Base-by-base conservation (phyloP, 2,113 vertebrate genomes). In the Atherinomorus stipes region DNA sequence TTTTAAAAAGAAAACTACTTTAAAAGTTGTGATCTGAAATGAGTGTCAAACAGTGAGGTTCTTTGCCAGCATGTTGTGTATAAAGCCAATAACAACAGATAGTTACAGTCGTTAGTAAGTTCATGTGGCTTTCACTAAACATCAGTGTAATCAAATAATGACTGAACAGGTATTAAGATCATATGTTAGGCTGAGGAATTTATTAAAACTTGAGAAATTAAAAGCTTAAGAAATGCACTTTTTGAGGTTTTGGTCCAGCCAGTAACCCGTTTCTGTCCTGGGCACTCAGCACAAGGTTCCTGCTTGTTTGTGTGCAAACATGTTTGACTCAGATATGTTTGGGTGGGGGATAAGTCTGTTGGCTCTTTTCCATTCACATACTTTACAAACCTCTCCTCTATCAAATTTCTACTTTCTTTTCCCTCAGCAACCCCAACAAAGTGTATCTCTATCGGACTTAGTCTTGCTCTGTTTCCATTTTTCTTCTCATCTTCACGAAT, bases 311-410 rank as follows among this genome's bases (percentile, higher is more conserved):
- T 65, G 40, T 58, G 50, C 66, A 53, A 34, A 53, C 62, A 64
- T 57, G 53, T 72, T 66, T 82, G 57, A 77, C 51, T 68, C 49
- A 53, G 69, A 51, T 31, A 38, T 40, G 64, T 70, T 8, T 37
- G 74, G 49, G 66, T 59, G 37, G 71, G 47, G 45, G 67, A 81
- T 56, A 69, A 87, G 90, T 89, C 75, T 86, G 85, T 79, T 87
- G 86, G 90, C 89, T 83, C 80, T 52, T 80, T 64, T 88, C 81
- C 75, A 68, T 85, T 84, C 53, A 19, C 64, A 84, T 73, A 75
- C 67, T 85, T 74, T 69, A 60, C 76, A 74, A 88, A 90, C 88
- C 89, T 92, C n/a, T 34, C 44, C 16, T 6, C 21, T 45, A 38
- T 58, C 71, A 56, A 56, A 26, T 74, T 74, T 25, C 31, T 45